Conservation (phyloP, 2,113 vertebrate species). For the Conger conger region DNA sequence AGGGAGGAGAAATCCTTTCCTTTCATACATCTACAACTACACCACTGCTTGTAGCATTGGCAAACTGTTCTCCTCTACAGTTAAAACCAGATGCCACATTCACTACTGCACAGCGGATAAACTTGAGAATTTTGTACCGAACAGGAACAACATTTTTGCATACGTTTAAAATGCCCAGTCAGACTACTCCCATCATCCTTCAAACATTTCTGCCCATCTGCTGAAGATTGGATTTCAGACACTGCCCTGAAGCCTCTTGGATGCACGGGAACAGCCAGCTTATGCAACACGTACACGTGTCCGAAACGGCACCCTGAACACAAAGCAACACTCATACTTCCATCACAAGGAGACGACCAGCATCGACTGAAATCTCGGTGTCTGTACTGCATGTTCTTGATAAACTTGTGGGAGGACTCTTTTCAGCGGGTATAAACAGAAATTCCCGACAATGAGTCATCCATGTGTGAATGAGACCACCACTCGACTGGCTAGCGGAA, state of each 20-base stretch:
- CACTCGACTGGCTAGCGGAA: constrained; percentile 38
- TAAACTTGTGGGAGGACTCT: constrained; percentile 58
- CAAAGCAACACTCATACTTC: neutral
- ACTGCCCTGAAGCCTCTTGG: neutral
- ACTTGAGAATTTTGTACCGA: neutral
- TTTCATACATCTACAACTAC: neutral
- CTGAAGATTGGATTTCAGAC: neutral
- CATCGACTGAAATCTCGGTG: neutral
- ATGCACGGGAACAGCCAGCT: neutral
- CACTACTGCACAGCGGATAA: neutral
- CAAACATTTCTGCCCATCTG: neutral
- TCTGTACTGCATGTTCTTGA: constrained; percentile 51
- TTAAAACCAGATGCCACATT: neutral
- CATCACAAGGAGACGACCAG: neutral
- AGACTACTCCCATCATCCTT: neutral
- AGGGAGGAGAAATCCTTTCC: neutral
- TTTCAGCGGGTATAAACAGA: constrained; percentile 60
- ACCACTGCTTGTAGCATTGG: neutral
- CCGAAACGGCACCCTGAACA: neutral
- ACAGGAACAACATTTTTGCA: neutral
- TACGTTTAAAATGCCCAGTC: neutral
- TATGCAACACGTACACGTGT: neutral
- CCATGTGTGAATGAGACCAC: constrained; percentile 45
- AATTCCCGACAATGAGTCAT: constrained; percentile 64
- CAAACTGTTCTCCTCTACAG: neutral